Percentiles rank a stretch among this genome's conserved stretches.
These are phyloP conservation scores for Carcina quercana DNA, from an alignment of 2,888 invertebrate species.

Conservation along the genomic window DNA sequence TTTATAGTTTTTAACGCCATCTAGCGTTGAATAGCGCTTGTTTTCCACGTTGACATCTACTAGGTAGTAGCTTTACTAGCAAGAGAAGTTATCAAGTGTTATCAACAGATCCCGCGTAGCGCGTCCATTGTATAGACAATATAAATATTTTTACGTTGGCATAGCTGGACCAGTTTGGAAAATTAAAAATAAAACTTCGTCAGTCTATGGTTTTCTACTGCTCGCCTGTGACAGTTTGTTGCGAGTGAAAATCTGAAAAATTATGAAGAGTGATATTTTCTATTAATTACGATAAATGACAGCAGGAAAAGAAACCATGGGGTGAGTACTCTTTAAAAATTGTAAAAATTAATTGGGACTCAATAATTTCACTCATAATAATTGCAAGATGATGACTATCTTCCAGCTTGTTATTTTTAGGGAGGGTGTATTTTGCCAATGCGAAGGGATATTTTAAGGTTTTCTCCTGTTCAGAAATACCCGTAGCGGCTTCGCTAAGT, in stretches of 20 bases:
- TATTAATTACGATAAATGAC: constrained; percentile 78
- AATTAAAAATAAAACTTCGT: constrained; percentile 10
- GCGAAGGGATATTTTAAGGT: constrained; percentile 63
- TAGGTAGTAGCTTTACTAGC: constrained; percentile 9
- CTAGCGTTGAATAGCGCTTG: constrained; percentile 1
- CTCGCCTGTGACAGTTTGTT: constrained; percentile 48
- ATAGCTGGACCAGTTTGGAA: constrained; percentile 1
- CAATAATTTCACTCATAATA: constrained; percentile 5
- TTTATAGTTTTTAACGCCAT: not conserved
- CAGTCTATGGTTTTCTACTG: constrained; percentile 39
- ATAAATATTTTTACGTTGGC: no score
- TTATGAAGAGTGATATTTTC: constrained; percentile 55
- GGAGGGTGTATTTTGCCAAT: constrained; percentile 70
- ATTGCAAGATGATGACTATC: constrained; percentile 28
- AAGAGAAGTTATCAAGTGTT: no score
- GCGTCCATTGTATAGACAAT: no score
- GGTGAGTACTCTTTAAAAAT: constrained; percentile 62
- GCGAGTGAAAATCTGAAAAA: constrained; percentile 39
- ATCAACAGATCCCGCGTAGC: no score
- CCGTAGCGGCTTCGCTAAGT: not conserved
- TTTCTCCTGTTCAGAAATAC: constrained; percentile 18
- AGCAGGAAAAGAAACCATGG: constrained; percentile 88
- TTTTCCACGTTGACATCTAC: constrained; percentile 10
- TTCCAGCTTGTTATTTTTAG: constrained; percentile 60
- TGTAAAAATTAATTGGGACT: not conserved